Conservation (phyloP, 1,140 invertebrate genomes). For the Meloidogyne floridensis region DNA sequence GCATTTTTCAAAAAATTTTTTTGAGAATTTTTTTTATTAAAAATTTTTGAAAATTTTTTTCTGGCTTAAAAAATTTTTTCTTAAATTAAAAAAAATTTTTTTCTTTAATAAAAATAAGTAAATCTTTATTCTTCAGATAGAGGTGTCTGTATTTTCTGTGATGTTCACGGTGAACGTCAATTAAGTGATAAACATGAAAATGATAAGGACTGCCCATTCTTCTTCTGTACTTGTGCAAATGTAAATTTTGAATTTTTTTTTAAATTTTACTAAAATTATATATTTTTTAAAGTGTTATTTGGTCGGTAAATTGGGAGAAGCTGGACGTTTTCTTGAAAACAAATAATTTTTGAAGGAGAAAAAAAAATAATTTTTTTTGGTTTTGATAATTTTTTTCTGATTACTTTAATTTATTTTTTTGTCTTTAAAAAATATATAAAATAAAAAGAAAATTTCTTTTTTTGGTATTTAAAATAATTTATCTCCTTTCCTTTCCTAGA, state of each 20-base stretch:
- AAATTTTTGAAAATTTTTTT: too few species aligned
- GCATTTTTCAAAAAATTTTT: too few species aligned
- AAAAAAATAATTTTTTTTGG: too few species aligned
- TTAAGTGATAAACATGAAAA: not conserved
- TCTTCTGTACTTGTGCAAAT: not conserved
- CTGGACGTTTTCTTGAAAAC: not conserved
- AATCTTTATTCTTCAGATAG: not conserved
- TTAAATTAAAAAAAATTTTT: too few species aligned
- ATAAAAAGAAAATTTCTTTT: not conserved
- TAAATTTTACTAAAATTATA: not conserved
- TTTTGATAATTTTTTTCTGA: not conserved
- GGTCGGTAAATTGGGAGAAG: slow-evolving; percentile 1
- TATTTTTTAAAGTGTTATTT: not conserved
- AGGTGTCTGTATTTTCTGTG: not conserved
- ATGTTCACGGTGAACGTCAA: not conserved
- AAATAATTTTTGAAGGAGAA: not conserved
- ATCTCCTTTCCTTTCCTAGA: too few species aligned
- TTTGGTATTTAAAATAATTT: too few species aligned
- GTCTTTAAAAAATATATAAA: not conserved
- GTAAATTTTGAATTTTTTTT: not conserved
- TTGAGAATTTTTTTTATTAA: not conserved
- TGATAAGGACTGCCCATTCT: not conserved
- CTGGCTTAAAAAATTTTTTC: too few species aligned
- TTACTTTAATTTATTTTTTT: not conserved
- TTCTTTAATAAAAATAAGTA: too few species aligned